Evolutionary conservation across 1,140 invertebrate genomes (phyloP).

Genomic region (Philopotamus ludificatus): DNA sequence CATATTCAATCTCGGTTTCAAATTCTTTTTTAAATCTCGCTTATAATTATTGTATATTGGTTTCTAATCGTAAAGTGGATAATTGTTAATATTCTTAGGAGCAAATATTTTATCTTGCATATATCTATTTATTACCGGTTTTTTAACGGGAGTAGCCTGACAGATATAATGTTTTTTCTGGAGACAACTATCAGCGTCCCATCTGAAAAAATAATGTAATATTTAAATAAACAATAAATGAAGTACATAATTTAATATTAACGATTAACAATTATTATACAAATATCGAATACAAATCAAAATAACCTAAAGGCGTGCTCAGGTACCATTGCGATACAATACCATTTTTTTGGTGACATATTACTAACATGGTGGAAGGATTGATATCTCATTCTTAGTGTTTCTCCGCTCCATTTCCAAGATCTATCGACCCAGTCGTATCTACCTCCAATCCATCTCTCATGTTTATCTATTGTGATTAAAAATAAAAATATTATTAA

Average conservation of each 20-base stretch:
- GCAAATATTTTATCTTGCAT: conserved; percentile 55
- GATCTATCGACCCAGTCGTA: conserved; percentile 65
- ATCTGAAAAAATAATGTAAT: conserved; percentile 49
- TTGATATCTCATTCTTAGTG: conserved; percentile 62
- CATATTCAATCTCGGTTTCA: conserved; percentile 29
- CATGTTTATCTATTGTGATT: conserved; percentile 61
- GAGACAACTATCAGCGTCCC: conserved; percentile 62
- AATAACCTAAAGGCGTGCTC: conserved; percentile 58
- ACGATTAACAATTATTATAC: not conserved
- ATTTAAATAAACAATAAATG: not conserved
- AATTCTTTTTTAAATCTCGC: conserved; percentile 19
- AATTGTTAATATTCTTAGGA: conserved; percentile 41
- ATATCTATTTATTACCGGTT: conserved; percentile 49
- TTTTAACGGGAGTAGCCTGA: conserved; percentile 57
- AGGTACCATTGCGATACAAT: conserved; percentile 68
- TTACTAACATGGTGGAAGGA: conserved; percentile 61
- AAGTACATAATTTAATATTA: not conserved
- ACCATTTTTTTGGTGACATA: conserved; percentile 57
- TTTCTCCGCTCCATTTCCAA: conserved; percentile 72
- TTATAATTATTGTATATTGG: conserved; percentile 31
- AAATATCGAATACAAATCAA: not conserved
- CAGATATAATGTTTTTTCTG: conserved; percentile 66
- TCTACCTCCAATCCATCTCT: conserved; percentile 74
- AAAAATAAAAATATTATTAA: not conserved
- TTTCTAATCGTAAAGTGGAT: conserved; percentile 30